Evolutionary conservation across 2,797 vertebrate genomes (phyloP).

Genomic region (Enteromius radiatus): DNA sequence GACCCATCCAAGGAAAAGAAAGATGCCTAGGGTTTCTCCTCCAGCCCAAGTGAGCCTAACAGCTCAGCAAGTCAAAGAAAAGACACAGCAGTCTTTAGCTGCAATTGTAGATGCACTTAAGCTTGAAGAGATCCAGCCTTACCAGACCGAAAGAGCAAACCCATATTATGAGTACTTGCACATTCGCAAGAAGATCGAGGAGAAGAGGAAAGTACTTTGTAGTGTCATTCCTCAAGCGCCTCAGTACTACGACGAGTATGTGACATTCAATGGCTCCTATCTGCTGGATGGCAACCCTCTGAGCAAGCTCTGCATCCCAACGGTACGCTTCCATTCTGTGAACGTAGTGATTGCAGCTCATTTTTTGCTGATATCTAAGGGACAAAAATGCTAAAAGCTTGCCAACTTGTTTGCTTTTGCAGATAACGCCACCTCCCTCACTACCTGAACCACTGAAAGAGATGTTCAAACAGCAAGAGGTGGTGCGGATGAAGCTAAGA

Average conservation of each 20-base stretch:
- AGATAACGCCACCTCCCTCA: conserved; percentile 98
- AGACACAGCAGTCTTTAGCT: conserved; percentile 92
- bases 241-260: conserved; percentile 99
- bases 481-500: conserved; percentile 95
- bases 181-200: conserved; percentile 97
- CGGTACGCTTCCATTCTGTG: conserved; percentile 80
- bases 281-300: conserved; percentile 97
- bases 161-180: conserved; percentile 98
- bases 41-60: conserved; percentile 80
- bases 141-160: conserved; percentile 96
- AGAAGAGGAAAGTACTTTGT: conserved; percentile 95
- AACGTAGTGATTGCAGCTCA: neutral
- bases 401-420: conserved; percentile 9
- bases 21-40: conserved; percentile 85
- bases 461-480: conserved; percentile 97
- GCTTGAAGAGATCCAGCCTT: conserved; percentile 97
- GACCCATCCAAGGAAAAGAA: conserved; percentile 94
- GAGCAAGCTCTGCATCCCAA: conserved; percentile 99
- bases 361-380: neutral
- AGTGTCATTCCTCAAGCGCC: conserved; percentile 97
- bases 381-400: neutral
- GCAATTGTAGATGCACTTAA: conserved; percentile 95
- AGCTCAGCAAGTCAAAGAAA: conserved; percentile 87
- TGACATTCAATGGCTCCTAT: conserved; percentile 98
- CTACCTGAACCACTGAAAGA: conserved; percentile 95